phyloP scores from a whole-genome alignment of 2,888 invertebrate species.

The Anoplius nigerrimus region DNA sequence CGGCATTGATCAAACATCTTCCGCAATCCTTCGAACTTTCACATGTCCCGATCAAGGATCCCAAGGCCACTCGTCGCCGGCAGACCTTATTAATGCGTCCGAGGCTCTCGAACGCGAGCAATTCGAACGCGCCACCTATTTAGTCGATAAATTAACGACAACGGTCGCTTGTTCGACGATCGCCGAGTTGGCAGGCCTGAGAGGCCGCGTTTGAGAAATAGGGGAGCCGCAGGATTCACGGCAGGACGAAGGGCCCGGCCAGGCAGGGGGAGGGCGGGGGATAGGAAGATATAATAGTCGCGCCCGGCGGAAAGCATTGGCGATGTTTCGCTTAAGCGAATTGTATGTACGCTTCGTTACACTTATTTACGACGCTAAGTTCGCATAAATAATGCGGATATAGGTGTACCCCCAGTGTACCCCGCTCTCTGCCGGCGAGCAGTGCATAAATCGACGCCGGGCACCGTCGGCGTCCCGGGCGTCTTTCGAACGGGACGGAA shows the following conservation, averaged over 20 bases:
- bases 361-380: slow-evolving; percentile 49
- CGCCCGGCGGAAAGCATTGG: slow-evolving; percentile 20
- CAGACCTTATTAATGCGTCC: slow-evolving; percentile 15
- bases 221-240: no score
- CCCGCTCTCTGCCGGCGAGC: slow-evolving; percentile 23
- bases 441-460: slow-evolving; percentile 45
- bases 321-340: slow-evolving; percentile 41
- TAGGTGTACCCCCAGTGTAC: slow-evolving; percentile 44
- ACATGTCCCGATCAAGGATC: no score
- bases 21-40: no score
- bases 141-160: slow-evolving; percentile 36
- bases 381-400: slow-evolving; percentile 49
- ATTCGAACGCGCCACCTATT: slow-evolving; percentile 16
- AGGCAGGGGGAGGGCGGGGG: neutral
- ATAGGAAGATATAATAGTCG: slow-evolving; percentile 15
- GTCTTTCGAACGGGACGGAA: slow-evolving; percentile 24
- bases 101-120: slow-evolving; percentile 6
- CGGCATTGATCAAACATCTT: no score
- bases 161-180: slow-evolving; percentile 8
- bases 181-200: no score
- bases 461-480: slow-evolving; percentile 17
- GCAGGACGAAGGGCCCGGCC: no score
- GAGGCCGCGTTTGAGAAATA: neutral
- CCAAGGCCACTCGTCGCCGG: neutral
- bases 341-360: slow-evolving; percentile 49